Evolutionary conservation across 2,113 vertebrate species (phyloP), one percentile per base, ranked within the genome.

Genomic region (Phoenicopterus ruber): DNA sequence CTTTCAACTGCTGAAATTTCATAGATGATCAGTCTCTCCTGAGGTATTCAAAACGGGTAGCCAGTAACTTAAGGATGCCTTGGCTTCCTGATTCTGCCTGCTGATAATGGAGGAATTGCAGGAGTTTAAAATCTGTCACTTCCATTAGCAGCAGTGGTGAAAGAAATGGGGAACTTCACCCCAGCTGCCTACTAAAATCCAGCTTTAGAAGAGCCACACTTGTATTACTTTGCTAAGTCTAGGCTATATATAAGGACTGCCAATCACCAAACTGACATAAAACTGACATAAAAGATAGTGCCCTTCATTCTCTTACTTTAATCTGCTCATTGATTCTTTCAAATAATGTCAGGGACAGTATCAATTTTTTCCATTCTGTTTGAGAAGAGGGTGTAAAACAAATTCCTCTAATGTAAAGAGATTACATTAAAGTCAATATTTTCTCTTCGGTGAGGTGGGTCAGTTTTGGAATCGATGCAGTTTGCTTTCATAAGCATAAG

Each of bases 401-500:
- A 93, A 74, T 50, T 82, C 40, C 52, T 85, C 65, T 66, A 59
- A 42, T 76, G 61, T 65, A 65, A 70, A 79, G 55, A 85, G 88
- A 87, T 82, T 82, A 90, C 67, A 65, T 82, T 91, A 40, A 90
- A 91, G 79, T 94, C 69, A 74, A 40, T 62, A 91, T 92, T 97
- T 94, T 54, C n/a, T 90, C 93, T 91, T 57, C 10, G 18, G 90
- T 87, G 44, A 92, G 29, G 52, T 83, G 50, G 62, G 67, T 80
- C 74, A 76, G 19, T 66, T 93, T 76, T 96, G 86, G 88, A 94
- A 94, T 70, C 7, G 2, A 57, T 85, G 14, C 49, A 76, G 1
- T 67, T 96, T 91, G 69, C 77, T 94, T 94, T 90, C 49, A 40
- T 24, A 94, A 89, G 55, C 46, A 82, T 49, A 95, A 93, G 46